phyloP scores from a whole-genome alignment of 2,113 vertebrate species.

The Taxidea taxus region DNA sequence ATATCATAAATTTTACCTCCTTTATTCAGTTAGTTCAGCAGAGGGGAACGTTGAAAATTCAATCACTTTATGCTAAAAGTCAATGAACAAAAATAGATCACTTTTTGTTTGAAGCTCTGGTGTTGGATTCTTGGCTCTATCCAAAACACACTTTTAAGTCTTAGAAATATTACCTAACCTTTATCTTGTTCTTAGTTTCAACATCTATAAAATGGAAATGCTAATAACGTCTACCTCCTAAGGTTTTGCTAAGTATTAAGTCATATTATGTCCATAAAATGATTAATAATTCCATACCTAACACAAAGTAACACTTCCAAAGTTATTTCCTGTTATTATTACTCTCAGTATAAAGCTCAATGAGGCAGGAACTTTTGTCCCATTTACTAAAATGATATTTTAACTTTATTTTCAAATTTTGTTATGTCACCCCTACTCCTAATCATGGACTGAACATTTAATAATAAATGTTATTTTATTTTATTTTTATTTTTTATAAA shows the following conservation, averaged over 20 bases:
- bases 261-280: conserved; percentile 10
- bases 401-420: conserved; percentile 42
- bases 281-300: not conserved
- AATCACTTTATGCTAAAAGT: not conserved
- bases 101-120: not conserved
- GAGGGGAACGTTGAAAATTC: not conserved
- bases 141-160: not conserved
- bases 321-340: not conserved
- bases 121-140: not conserved
- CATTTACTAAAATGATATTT: conserved; percentile 38
- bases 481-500: not conserved
- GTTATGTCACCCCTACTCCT: not conserved
- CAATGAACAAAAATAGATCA: not conserved
- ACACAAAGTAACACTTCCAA: not conserved
- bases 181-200: not conserved
- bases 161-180: not conserved
- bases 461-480: not conserved
- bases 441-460: not conserved
- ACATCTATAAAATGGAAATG: not conserved
- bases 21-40: not conserved
- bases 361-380: not conserved
- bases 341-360: conserved; percentile 20
- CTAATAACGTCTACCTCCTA: not conserved
- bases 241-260: conserved; percentile 6
- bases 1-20: not conserved